Conservation (phyloP, 2,797 vertebrate species). For the Pipistrellus nathusii region DNA sequence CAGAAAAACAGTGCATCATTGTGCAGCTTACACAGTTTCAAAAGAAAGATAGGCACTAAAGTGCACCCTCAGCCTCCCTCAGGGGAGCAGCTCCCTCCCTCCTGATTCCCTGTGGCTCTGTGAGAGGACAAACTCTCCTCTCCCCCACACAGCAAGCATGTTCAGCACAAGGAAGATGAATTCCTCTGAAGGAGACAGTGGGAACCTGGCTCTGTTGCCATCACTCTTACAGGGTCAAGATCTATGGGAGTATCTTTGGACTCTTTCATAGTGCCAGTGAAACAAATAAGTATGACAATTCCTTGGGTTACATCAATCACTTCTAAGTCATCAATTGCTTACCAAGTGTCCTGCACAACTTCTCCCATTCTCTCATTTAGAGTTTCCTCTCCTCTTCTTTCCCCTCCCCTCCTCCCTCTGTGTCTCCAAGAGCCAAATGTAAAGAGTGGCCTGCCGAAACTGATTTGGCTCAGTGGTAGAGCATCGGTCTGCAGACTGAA, state of each 20-base stretch:
- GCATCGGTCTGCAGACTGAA: too few relatives aligned
- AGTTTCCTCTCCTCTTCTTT: background rate
- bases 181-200: too few relatives aligned
- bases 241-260: background rate
- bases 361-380: background rate
- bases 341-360: rapidly evolving
- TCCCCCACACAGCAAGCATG: too few relatives aligned
- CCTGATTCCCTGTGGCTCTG: background rate
- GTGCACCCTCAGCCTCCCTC: background rate
- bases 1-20: background rate
- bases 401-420: too few relatives aligned
- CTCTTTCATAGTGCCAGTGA: background rate
- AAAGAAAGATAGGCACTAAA: background rate
- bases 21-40: too few relatives aligned
- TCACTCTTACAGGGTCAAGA: background rate
- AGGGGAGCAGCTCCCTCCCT: background rate
- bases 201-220: background rate
- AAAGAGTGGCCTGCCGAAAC: background rate
- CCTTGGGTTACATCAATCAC: background rate
- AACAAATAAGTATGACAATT: background rate
- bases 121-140: background rate
- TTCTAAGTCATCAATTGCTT: background rate
- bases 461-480: too few relatives aligned
- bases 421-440: background rate
- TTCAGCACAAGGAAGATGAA: too few relatives aligned